phyloP scores from a whole-genome alignment of 1,140 invertebrate species.

The Drosophila novamexicana region DNA sequence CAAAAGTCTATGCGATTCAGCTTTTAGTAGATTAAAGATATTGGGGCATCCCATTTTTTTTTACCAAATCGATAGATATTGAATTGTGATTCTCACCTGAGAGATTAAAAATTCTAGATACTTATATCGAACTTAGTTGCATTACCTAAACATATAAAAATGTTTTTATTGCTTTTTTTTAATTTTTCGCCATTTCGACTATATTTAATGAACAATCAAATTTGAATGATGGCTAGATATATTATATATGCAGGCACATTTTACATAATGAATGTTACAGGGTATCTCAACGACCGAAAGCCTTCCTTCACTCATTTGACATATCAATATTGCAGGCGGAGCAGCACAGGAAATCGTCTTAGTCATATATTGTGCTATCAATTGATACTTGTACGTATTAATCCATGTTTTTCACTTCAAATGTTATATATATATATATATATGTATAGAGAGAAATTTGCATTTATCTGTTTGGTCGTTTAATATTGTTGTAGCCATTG shows the following conservation, averaged over 20 bases:
- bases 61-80: background rate
- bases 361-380: slow-evolving; percentile 41
- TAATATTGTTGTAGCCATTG: slow-evolving; percentile 34
- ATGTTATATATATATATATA: background rate
- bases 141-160: too few species aligned
- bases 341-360: slow-evolving; percentile 39
- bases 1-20: too few species aligned
- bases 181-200: too few species aligned
- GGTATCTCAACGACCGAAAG: background rate
- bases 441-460: slow-evolving; percentile 41
- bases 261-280: background rate
- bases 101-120: background rate
- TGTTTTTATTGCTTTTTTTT: too few species aligned
- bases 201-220: too few species aligned
- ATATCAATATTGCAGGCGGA: background rate
- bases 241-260: too few species aligned
- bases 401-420: slow-evolving; percentile 19
- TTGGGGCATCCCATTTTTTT: too few species aligned
- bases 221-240: too few species aligned
- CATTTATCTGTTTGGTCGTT: slow-evolving; percentile 69
- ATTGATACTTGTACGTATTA: slow-evolving; percentile 24
- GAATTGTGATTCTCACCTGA: too few species aligned
- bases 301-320: background rate
- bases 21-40: too few species aligned
- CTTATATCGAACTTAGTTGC: too few species aligned